phyloP scores from a whole-genome alignment of 2,888 invertebrate species.

The Platynereis dumerilii region DNA sequence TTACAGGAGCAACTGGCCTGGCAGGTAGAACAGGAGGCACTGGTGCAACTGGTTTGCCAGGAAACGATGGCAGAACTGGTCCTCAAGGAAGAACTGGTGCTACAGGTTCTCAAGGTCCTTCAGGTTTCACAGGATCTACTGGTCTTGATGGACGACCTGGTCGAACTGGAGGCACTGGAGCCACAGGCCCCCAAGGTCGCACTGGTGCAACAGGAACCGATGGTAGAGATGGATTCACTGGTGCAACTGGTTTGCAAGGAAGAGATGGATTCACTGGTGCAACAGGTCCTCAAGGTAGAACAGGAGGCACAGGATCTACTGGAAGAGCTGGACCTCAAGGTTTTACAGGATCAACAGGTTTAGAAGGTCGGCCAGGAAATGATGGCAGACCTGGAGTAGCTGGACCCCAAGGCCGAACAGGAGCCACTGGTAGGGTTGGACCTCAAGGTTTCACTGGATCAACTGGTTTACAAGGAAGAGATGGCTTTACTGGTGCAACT shows the following conservation, averaged over 20 bases:
- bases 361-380: slow-evolving; percentile 18
- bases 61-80: slow-evolving; percentile 30
- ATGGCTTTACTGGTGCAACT: slow-evolving; percentile 21
- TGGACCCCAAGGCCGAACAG: slow-evolving; percentile 26
- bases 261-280: slow-evolving; percentile 28
- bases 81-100: slow-evolving; percentile 15
- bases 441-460: slow-evolving; percentile 27
- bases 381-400: slow-evolving; percentile 27
- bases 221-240: slow-evolving; percentile 28
- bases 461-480: slow-evolving; percentile 67
- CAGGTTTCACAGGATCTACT: slow-evolving; percentile 26
- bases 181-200: slow-evolving; percentile 21
- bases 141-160: slow-evolving; percentile 24
- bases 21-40: slow-evolving; percentile 28
- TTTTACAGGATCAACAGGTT: slow-evolving; percentile 27
- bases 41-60: slow-evolving; percentile 28
- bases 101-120: slow-evolving; percentile 24
- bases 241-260: slow-evolving; percentile 25
- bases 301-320: slow-evolving; percentile 24
- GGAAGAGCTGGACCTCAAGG: slow-evolving; percentile 24
- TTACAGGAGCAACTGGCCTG: slow-evolving; percentile 21
- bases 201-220: slow-evolving; percentile 21
- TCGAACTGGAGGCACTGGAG: slow-evolving; percentile 16
- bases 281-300: slow-evolving; percentile 22
- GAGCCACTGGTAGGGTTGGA: slow-evolving; percentile 22